Evolutionary conservation across 2,797 vertebrate species (phyloP), one percentile per base, ranked within the genome.

Genomic region (Xerus rutilus): DNA sequence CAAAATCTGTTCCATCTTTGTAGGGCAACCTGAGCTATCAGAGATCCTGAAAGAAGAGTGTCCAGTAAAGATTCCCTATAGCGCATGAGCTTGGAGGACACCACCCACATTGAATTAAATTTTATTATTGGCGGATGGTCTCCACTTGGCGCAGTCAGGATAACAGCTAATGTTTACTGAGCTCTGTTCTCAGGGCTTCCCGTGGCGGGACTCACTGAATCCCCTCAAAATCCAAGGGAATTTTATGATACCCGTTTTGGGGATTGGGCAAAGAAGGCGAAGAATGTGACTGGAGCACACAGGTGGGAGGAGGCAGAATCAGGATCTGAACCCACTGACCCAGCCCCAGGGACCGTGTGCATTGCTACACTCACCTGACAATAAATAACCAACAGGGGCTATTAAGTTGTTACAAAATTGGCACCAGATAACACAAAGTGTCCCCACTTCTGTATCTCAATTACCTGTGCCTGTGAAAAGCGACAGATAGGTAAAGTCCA

Each of bases 341-440:
- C 54, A n/a, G 25, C 45, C 79, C 35, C 2, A 0, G 30, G 5
- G 23, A 10, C 25, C 35, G 1, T 5, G 14, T 47, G 54, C 64
- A 85, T 54, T 21, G 14, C 28, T 11, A 45, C n/a, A 82, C 59
- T 54, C 74, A 54, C 79, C 74, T 64, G 18, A 54, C 30, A 78
- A 95, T 72, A 88, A 88, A 74, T 54, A 28, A 91, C 82, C 62
- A n/a, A 67, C 69, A 65, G 15, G 57, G 86, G 59, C 73, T 28
- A 30, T 32, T 78, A 49, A 9, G 21, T 35, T 57, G 73, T 90
- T 81, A 82, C 49, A 49, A 23, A 76, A 86, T 62, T 54, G 39
- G 73, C 69, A 39, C 28, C 21, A 0, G 30, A 74, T 92, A 21
- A 43, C 32, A 35, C 1, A n/a, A 8, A 3, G 5, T 15, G 5